Evolutionary conservation across 2,888 invertebrate species (phyloP).

Genomic region (Agonopterix subpropinquella): DNA sequence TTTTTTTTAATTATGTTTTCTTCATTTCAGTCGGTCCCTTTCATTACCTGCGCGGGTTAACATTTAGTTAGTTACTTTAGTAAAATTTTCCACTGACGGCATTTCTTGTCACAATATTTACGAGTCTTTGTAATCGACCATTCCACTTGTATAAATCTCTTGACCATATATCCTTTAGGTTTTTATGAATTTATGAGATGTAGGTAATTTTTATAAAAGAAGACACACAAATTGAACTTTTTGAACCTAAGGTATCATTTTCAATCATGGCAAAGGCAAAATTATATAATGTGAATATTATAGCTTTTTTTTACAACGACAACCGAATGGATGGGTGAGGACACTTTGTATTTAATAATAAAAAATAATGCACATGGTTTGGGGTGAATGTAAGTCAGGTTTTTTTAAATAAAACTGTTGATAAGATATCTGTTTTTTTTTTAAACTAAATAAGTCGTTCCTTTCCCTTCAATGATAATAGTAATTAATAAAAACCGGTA

Average conservation of each 20-base stretch:
- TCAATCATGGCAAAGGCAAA: conserved; percentile 6
- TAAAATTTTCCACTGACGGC: not conserved
- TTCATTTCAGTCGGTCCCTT: not conserved
- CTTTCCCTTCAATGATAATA: too few relatives aligned
- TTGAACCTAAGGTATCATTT: not conserved
- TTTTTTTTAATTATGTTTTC: too few relatives aligned
- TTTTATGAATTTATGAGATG: not conserved
- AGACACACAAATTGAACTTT: not conserved
- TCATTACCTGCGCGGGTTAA: not conserved
- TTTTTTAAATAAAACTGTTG: conserved; percentile 59
- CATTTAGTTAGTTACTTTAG: too few relatives aligned
- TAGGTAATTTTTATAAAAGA: not conserved
- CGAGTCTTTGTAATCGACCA: conserved; percentile 2
- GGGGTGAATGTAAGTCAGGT: conserved; percentile 66
- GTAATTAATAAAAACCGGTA: too few relatives aligned
- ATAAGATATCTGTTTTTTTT: conserved; percentile 17
- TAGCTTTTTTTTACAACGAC: conserved; percentile 10
- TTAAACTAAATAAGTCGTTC: not conserved
- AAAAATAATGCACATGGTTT: conserved; percentile 64
- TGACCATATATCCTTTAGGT: not conserved
- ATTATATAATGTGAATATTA: conserved; percentile 11
- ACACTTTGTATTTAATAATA: conserved; percentile 40
- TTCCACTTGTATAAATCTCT: conserved; percentile 8
- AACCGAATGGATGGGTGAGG: conserved; percentile 20
- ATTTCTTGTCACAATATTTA: not conserved